Evolutionary conservation across 53 echinoderm and acorn worm genomes (phyloP), one percentile per base, ranked within the genome.

Genomic region (Arbacia lixula): DNA sequence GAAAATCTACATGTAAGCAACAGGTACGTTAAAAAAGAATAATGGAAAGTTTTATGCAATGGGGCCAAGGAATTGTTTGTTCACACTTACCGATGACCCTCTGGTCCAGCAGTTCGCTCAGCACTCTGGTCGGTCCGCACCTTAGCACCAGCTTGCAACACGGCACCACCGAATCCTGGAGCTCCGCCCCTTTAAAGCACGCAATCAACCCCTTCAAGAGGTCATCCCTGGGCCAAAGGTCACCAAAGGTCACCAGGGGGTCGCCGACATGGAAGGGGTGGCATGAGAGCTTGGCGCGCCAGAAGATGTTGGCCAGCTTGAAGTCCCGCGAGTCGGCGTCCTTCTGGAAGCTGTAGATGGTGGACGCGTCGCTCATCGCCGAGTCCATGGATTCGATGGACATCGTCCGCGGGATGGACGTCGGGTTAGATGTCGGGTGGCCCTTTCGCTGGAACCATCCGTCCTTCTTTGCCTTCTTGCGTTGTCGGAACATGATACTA

Each of bases 201-300:
- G 92, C 86, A 3, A 95, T 52, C 12, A 95, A 20, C 20, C 63
- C 83, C 11, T 58, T 53, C 22, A 90, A 52, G 49, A 82, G 80
- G 34, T 74, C 88, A 12, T 72, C 90, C 28, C 58, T 71, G 11
- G 92, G 98, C 98, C 98, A 97, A 6, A 97, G 91, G 33, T 92
- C 87, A 27, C 86, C 85, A 67, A 94, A 97, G 24, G 86, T 49
- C 46, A 97, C 88, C 3, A 80, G 53, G 16, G 85, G 83, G 50
- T 93, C 90, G 21, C 98, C 92, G 66, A 78, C 77, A 21, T 71
- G 57, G 53, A 80, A 92, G 3, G 84, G 69, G 60, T 92, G 92
- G 54, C 91, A 97, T 46, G 88, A 90, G 33, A 97, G 87, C 37
- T 92, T 92, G n/a, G 97, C 66, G 32, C 91, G 81, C 98, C 98